A percentile compares a stretch with the other conserved stretches of the same genome.
Conservation (phyloP, 2,797 vertebrate genomes). For the Dromococcyx pavoninus region DNA sequence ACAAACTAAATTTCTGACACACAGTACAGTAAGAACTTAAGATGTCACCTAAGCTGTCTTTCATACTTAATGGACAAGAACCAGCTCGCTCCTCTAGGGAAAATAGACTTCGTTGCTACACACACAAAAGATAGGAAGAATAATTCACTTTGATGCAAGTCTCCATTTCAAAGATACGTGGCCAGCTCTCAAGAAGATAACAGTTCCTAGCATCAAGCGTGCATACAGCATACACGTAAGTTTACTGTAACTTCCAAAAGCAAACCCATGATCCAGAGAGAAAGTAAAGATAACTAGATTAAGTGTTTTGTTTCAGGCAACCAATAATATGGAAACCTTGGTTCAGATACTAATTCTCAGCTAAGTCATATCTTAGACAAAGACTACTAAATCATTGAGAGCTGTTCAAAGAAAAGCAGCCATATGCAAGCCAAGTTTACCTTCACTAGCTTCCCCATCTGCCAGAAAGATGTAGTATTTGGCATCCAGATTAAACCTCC, state of each 20-base stretch:
- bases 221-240: not conserved
- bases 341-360: not conserved
- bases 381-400: not conserved
- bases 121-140: not conserved
- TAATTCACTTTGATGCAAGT: not conserved
- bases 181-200: not conserved
- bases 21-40: not conserved
- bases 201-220: not conserved
- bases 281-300: not conserved
- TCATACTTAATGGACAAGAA: not conserved
- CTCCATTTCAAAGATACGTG: not conserved
- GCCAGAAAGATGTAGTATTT: conserved; percentile 87
- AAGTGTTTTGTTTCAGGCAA: not conserved
- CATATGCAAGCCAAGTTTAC: conserved; percentile 52
- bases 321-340: not conserved
- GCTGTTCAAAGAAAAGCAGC: not conserved
- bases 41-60: not conserved
- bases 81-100: not conserved
- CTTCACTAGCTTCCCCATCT: conserved; percentile 77
- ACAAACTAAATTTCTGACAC: not conserved
- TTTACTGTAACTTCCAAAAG: not conserved
- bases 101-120: not conserved
- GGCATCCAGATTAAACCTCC: conserved; percentile 80
- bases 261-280: not conserved
- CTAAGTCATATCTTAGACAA: not conserved